Conservation (phyloP, 2,888 invertebrate genomes). For the Alloscopus bannaensis region DNA sequence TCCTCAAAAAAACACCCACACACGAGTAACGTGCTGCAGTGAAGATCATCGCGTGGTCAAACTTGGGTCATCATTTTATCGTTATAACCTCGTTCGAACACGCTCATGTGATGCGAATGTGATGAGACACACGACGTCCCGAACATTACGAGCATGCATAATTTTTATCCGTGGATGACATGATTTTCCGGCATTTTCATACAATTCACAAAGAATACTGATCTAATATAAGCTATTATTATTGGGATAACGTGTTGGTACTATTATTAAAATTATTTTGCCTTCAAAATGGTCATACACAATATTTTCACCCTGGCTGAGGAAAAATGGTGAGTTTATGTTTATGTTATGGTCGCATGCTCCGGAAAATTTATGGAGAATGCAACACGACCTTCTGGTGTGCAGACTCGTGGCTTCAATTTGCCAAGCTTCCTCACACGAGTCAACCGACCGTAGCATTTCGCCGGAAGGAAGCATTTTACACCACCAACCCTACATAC, state of each 20-base stretch:
- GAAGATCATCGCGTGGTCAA: not conserved
- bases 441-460: no score
- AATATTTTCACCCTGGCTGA: no score
- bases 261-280: slow-evolving; percentile 37
- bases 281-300: no score
- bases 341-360: no score
- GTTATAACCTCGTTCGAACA: slow-evolving; percentile 39
- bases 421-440: not conserved
- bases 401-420: slow-evolving; percentile 38
- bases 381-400: no score
- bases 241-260: slow-evolving; percentile 27
- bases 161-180: no score
- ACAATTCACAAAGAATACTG: no score
- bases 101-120: not conserved
- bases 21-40: not conserved
- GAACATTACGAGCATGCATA: slow-evolving; percentile 19
- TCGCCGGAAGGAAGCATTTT: no score
- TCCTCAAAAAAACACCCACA: slow-evolving; percentile 3
- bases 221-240: slow-evolving; percentile 16
- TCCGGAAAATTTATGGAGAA: no score
- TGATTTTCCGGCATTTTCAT: not conserved
- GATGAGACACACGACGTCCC: not conserved
- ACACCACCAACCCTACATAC: no score
- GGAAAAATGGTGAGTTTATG: no score
- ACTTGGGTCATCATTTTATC: slow-evolving; percentile 53